Conservation (phyloP, 2,888 invertebrate species). For the Cepaea hortensis region DNA sequence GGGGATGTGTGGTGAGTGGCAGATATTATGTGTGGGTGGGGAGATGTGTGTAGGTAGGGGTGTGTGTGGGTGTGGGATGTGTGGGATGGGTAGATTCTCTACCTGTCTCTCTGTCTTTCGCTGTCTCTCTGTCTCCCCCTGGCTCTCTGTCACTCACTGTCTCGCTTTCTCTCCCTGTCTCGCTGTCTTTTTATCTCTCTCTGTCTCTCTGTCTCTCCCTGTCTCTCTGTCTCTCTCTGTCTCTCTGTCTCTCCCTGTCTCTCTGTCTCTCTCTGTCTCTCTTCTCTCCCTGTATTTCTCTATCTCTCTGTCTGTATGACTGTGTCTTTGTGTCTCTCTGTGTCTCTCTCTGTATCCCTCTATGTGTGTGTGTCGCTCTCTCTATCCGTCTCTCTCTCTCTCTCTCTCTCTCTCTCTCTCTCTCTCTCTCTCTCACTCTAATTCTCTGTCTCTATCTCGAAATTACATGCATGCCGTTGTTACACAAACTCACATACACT, state of each 20-base stretch:
- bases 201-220: background rate
- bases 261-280: background rate
- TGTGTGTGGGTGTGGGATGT: background rate
- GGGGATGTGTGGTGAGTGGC: too few relatives aligned
- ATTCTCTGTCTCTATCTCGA: background rate
- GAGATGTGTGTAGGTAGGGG: background rate
- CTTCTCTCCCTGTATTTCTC: background rate
- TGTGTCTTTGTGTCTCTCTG: background rate
- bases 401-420: background rate
- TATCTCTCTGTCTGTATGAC: background rate
- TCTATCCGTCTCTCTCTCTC: background rate
- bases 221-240: background rate
- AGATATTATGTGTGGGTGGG: background rate
- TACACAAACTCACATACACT: too few relatives aligned
- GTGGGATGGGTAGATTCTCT: background rate
- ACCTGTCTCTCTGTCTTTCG: background rate
- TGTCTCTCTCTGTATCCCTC: background rate
- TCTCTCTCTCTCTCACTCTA: background rate
- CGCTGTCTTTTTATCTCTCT: background rate
- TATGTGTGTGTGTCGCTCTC: too few relatives aligned
- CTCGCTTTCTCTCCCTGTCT: slow-evolving; percentile 8
- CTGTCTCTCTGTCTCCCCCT: slow-evolving; percentile 21
- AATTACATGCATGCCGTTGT: too few relatives aligned
- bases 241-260: background rate
- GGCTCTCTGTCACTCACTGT: background rate